Percentiles rank a stretch among this genome's conserved stretches.
phyloP scores from a whole-genome alignment of 1,140 invertebrate genomes.

The Drosophila athabasca region DNA sequence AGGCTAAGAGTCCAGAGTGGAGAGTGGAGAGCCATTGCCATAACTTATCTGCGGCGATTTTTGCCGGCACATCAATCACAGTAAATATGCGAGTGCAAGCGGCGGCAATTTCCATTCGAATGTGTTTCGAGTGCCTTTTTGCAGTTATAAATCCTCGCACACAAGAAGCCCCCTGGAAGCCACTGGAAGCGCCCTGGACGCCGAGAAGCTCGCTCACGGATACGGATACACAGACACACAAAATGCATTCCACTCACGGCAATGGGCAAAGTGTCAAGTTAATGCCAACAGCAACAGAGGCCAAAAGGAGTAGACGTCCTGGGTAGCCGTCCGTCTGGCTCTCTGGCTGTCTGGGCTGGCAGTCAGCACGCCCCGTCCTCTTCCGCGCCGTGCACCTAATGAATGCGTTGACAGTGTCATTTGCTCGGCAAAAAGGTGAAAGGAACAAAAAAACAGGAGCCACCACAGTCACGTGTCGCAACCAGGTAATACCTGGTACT shows the following conservation, averaged over 20 bases:
- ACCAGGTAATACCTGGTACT: conserved; percentile 3
- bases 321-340: no score
- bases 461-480: background rate
- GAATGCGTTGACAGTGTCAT: conserved; percentile 76
- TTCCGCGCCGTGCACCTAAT: conserved; percentile 45
- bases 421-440: conserved; percentile 62
- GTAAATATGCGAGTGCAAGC: conserved; percentile 56
- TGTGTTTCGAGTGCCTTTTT: conserved; percentile 76
- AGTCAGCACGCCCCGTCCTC: background rate
- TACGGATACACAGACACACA: conserved; percentile 16
- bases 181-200: background rate
- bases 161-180: background rate
- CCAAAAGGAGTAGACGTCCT: conserved; percentile 24
- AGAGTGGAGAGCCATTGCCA: background rate
- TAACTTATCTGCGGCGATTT: conserved; percentile 76
- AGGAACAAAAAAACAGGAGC: conserved; percentile 9
- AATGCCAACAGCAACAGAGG: conserved; percentile 63
- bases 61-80: conserved; percentile 76
- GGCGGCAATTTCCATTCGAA: conserved; percentile 70
- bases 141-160: conserved; percentile 72
- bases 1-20: conserved; percentile 21
- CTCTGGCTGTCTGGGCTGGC: background rate
- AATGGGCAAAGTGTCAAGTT: conserved; percentile 78
- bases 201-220: conserved; percentile 11
- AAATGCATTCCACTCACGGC: conserved; percentile 62